Base-by-base conservation (phyloP, 2,888 invertebrate genomes). In the Phyllotreta cruciferae region DNA sequence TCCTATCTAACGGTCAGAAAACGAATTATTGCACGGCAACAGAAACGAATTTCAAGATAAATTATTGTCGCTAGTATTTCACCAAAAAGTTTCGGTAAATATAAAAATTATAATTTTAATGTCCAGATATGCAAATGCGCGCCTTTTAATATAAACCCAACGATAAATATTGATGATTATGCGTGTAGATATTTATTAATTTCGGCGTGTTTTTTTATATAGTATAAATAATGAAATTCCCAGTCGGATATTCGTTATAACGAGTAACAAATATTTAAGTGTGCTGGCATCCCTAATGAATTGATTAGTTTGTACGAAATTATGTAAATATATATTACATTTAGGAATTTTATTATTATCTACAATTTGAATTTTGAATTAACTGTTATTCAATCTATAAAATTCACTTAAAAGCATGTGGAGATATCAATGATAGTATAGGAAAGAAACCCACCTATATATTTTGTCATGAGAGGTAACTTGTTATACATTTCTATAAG, bases 161-260 rank as follows among this genome's bases (percentile, higher is more conserved):
- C 13, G 52, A 52, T 52, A 52, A 52, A 52, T 52, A 52, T 52
- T 37, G 37, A 37, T 52, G 38, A 52, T 52, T 36, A 52, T 37
- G 10, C 9, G 24, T 24, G 24, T 24, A 24, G 24, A 50, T 37
- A 52, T 52, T 52, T 52, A 52, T 52, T 37, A 52, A 52, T 52
- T 37, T 52, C 37, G 9, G 1, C 36, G 24, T 24, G n/a, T 24
- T 24, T 37, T 52, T 52, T 36, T 11, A n/a, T 52, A 11, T 37
- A 50, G 11, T 47, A 49, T 49, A 35, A 49, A 24, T 24, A 24
- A 24, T 24, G 35, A 49, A 49, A 49, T 49, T 49, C 52, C 37
- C 10, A 10, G 9, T 10, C 6, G 5, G 35, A 47, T 52, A n/a
- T 52, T 52, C 34, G 38, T 52, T 36, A 37, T 37, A 52, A 52